Conservation (phyloP, 2,888 invertebrate genomes). For the Drosophila prolongata region DNA sequence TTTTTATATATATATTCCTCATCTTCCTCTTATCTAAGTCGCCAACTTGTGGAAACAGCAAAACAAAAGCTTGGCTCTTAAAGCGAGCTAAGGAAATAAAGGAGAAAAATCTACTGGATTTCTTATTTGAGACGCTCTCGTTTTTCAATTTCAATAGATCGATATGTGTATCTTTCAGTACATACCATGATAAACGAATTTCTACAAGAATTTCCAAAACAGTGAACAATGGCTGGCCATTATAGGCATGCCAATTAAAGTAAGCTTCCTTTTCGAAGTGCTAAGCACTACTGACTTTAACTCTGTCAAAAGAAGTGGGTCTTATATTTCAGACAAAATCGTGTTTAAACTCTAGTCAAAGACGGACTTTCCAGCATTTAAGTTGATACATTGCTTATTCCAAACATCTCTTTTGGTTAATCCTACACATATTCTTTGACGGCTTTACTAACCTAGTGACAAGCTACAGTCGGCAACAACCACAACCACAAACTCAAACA, state of each 20-base stretch:
- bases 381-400: too few species aligned
- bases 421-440: constrained; percentile 13
- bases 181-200: too few species aligned
- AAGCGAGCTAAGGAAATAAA: background rate
- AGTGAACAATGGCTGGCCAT: too few species aligned
- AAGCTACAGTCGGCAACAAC: constrained; percentile 9
- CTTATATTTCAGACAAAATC: too few species aligned
- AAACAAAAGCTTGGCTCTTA: background rate
- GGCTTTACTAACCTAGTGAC: constrained; percentile 35
- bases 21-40: background rate
- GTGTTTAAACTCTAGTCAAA: too few species aligned
- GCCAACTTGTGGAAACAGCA: background rate
- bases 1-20: background rate
- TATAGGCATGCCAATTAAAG: too few species aligned
- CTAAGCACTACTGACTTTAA: too few species aligned
- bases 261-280: too few species aligned
- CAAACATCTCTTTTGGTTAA: background rate
- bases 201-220: too few species aligned
- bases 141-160: background rate
- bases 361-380: too few species aligned
- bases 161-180: background rate
- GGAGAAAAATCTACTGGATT: background rate
- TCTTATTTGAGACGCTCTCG: background rate
- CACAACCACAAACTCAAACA: constrained; percentile 6
- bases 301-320: too few species aligned